Conservation (phyloP, 1,140 invertebrate species). For the Pomacea maculata region DNA sequence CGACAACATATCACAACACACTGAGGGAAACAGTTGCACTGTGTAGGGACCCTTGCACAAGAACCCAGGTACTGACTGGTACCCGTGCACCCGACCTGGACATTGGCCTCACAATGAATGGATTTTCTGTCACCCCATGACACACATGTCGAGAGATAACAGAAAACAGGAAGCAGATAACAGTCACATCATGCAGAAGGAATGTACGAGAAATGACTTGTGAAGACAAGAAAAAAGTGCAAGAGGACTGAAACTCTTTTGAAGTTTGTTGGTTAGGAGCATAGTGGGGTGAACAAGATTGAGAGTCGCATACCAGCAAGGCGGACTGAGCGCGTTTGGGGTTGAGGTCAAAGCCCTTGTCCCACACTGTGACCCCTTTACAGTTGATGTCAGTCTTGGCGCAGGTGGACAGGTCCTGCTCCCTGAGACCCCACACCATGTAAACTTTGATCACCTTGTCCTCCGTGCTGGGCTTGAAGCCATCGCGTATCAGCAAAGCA, state of each 20-base stretch:
- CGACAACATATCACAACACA: no score
- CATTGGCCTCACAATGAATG: no score
- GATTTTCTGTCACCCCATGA: not conserved
- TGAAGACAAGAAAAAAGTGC: not conserved
- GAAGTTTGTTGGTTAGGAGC: not conserved
- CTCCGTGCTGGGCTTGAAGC: slow-evolving; percentile 28
- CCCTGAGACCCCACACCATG: slow-evolving; percentile 45
- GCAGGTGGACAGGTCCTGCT: slow-evolving; percentile 42
- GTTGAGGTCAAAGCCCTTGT: slow-evolving; percentile 45
- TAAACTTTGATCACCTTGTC: slow-evolving; percentile 34
- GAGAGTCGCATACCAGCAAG: slow-evolving; percentile 33
- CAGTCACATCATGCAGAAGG: no score
- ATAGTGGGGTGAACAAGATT: not conserved
- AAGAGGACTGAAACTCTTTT: not conserved
- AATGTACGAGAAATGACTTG: not conserved
- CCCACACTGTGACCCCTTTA: slow-evolving; percentile 40
- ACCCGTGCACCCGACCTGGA: not conserved
- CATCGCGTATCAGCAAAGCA: slow-evolving; percentile 7
- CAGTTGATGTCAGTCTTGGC: slow-evolving; percentile 43
- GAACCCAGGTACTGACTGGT: not conserved
- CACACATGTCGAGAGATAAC: not conserved
- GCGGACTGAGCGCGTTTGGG: slow-evolving; percentile 37
- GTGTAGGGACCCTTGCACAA: not conserved
- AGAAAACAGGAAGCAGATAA: not conserved
- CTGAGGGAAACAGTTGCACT: no score